Evolutionary conservation across 2,888 invertebrate genomes (phyloP).

Genomic region (Cryptophagus acutangulus): DNA sequence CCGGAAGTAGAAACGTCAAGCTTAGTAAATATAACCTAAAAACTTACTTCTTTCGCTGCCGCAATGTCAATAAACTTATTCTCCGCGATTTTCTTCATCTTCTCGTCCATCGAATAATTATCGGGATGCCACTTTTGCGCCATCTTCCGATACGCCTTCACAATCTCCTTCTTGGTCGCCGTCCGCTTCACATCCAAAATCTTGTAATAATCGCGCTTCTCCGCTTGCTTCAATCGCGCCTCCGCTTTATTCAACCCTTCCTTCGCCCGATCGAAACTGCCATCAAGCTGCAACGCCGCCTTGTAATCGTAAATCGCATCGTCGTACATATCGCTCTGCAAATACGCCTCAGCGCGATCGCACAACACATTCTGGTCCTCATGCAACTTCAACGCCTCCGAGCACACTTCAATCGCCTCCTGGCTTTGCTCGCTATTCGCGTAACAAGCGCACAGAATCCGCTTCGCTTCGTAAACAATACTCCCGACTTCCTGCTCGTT

Average conservation of each 20-base stretch:
- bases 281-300: conserved; percentile 78
- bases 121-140: conserved; percentile 99
- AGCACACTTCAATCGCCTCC: conserved; percentile 73
- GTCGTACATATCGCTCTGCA: conserved; percentile 83
- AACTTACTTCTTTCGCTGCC: conserved; percentile 93
- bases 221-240: conserved; percentile 86
- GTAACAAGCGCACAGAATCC: conserved; percentile 77
- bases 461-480: conserved; percentile 69
- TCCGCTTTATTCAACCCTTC: conserved; percentile 86
- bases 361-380: conserved; percentile 76
- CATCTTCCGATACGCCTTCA: conserved; percentile 92
- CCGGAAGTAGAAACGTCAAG: background rate
- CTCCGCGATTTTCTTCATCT: conserved; percentile 91
- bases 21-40: background rate
- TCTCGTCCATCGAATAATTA: conserved; percentile 73
- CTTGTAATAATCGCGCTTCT: conserved; percentile 95
- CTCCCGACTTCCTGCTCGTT: conserved; percentile 66
- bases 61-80: conserved; percentile 98
- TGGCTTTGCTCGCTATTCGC: conserved; percentile 63
- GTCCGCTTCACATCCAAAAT: conserved; percentile 86
- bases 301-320: conserved; percentile 88
- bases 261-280: conserved; percentile 72
- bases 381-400: conserved; percentile 69
- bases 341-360: conserved; percentile 88
- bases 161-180: conserved; percentile 88